Evolutionary conservation across 2,113 vertebrate genomes (phyloP).

Genomic region (Dromiciops gliroides): DNA sequence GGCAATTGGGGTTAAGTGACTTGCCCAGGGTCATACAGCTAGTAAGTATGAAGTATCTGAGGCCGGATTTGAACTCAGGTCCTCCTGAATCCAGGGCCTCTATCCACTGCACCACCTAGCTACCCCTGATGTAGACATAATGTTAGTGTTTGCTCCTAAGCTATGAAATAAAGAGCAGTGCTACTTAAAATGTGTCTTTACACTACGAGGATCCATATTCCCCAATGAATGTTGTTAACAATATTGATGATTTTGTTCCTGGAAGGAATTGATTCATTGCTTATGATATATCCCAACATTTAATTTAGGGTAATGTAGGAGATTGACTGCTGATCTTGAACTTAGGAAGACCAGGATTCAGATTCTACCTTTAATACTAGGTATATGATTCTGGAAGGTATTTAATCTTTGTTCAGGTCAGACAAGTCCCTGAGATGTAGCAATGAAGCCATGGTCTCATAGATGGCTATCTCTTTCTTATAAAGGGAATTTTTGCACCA

Average conservation of each 20-base stretch:
- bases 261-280: slow-evolving; percentile 24
- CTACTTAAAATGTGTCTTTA: background rate
- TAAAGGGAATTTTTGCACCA: no score
- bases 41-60: no score
- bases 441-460: background rate
- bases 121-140: no score
- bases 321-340: background rate
- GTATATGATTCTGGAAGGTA: background rate
- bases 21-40: no score
- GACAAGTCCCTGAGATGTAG: background rate
- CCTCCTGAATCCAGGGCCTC: no score
- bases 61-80: no score
- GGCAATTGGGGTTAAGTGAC: no score
- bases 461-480: background rate
- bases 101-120: no score
- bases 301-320: background rate
- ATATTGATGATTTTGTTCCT: background rate
- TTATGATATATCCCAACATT: background rate
- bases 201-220: background rate
- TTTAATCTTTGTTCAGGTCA: background rate
- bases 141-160: background rate
- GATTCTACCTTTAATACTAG: background rate
- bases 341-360: background rate
- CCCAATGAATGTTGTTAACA: slow-evolving; percentile 27
- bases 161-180: background rate